Conservation (phyloP, 2,797 vertebrate genomes). For the Serranus cabrilla region DNA sequence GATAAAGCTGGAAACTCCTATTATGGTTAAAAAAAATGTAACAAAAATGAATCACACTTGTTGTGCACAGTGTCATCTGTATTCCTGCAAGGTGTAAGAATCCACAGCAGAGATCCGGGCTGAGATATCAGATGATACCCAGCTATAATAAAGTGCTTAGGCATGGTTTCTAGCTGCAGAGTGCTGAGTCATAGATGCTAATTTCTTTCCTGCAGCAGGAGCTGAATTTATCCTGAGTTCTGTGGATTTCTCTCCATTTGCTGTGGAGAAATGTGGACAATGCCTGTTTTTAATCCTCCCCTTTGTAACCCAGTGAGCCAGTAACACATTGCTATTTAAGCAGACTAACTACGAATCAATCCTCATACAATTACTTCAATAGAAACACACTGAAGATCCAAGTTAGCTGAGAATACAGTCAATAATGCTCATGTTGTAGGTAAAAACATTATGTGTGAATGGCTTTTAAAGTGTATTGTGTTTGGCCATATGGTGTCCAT, state of each 20-base stretch:
- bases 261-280: conserved; percentile 12
- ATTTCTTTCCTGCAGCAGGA: conserved; percentile 29
- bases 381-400: conserved; percentile 20
- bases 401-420: not conserved
- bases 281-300: conserved; percentile 35
- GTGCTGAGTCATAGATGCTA: conserved; percentile 47
- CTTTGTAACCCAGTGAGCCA: conserved; percentile 12
- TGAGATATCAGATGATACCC: conserved; percentile 35
- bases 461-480: not conserved
- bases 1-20: conserved; percentile 8
- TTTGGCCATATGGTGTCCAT: not conserved
- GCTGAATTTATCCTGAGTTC: not conserved
- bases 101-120: not conserved
- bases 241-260: conserved; percentile 2
- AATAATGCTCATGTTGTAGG: not conserved
- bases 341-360: conserved; percentile 10
- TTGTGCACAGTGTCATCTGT: not conserved
- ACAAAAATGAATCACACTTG: not conserved
- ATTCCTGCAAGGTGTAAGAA: not conserved
- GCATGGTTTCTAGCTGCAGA: conserved; percentile 26
- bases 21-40: not conserved
- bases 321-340: conserved; percentile 49
- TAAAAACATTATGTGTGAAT: not conserved
- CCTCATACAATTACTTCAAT: conserved; percentile 26
- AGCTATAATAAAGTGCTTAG: conserved; percentile 32